A percentile compares a stretch with the other conserved stretches of the same genome.
phyloP scores from a whole-genome alignment of 1,140 invertebrate genomes.

The Callitettix versicolor region DNA sequence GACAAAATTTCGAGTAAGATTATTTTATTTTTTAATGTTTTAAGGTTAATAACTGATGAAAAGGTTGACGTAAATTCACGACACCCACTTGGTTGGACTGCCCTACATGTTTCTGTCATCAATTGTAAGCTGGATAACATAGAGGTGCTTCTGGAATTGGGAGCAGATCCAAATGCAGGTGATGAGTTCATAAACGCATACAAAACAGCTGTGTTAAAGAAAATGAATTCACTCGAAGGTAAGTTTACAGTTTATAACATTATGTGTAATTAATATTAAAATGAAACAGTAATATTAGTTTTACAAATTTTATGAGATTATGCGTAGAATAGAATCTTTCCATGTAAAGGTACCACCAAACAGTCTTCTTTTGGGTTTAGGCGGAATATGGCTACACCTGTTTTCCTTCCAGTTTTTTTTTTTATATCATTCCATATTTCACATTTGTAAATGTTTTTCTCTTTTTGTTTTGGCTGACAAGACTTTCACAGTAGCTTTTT shows the following conservation, averaged over 20 bases:
- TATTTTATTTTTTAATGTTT: too few species aligned
- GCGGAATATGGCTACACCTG: not conserved
- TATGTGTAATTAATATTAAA: too few species aligned
- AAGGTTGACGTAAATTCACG: conserved; percentile 46
- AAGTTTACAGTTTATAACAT: too few species aligned
- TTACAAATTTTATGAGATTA: not conserved
- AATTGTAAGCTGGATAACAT: conserved; percentile 57
- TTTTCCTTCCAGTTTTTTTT: not conserved
- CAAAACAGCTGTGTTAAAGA: conserved; percentile 44
- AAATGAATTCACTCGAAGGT: conserved; percentile 52
- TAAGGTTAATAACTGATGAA: conserved; percentile 32
- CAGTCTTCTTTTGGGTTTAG: not conserved
- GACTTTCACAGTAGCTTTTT: too few species aligned
- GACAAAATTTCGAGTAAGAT: too few species aligned
- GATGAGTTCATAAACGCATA: conserved; percentile 71
- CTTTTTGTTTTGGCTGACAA: too few species aligned
- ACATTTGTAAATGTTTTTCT: too few species aligned
- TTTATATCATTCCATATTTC: too few species aligned
- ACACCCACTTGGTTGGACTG: conserved; percentile 74
- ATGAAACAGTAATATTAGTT: not conserved
- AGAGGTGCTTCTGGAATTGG: conserved; percentile 54
- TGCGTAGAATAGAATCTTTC: not conserved
- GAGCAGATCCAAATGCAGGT: conserved; percentile 66
- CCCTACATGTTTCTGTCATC: conserved; percentile 71
- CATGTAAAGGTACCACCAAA: not conserved